Conservation (phyloP, 2,888 invertebrate genomes). For the Julus scandinavius region DNA sequence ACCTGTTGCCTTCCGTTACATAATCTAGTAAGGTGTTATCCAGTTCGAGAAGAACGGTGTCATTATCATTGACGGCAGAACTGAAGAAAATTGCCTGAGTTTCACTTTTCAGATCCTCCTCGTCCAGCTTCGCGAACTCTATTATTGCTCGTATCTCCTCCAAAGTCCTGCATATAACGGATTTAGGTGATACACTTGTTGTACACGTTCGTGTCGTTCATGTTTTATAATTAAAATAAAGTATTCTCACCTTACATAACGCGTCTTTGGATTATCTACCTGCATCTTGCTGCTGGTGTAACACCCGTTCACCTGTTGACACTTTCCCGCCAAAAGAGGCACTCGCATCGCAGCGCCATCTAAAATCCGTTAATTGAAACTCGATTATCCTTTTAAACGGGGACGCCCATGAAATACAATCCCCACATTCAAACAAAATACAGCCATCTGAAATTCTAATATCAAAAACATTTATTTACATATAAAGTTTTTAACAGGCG, state of each 20-base stretch:
- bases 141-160: constrained; percentile 12
- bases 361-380: background rate
- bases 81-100: constrained; percentile 37
- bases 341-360: background rate
- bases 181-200: background rate
- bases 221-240: background rate
- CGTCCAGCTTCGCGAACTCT: background rate
- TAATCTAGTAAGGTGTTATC: constrained; percentile 37
- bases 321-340: background rate
- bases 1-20: constrained; percentile 45
- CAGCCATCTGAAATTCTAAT: too few relatives aligned
- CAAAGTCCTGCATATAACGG: background rate
- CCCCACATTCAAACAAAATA: too few relatives aligned
- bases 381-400: background rate
- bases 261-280: background rate
- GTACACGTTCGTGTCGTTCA: background rate
- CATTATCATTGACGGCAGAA: constrained; percentile 10
- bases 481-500: too few relatives aligned
- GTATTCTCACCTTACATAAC: background rate
- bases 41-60: constrained; percentile 45
- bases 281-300: background rate
- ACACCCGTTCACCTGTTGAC: background rate
- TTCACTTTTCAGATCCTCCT: constrained; percentile 45
- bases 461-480: too few relatives aligned
- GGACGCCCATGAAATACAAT: background rate